A percentile compares a stretch with the other conserved stretches of the same genome.
Evolutionary conservation across 37 sponge, comb jelly and placozoan species (phyloP).

Genomic region (Agelas oroides): DNA sequence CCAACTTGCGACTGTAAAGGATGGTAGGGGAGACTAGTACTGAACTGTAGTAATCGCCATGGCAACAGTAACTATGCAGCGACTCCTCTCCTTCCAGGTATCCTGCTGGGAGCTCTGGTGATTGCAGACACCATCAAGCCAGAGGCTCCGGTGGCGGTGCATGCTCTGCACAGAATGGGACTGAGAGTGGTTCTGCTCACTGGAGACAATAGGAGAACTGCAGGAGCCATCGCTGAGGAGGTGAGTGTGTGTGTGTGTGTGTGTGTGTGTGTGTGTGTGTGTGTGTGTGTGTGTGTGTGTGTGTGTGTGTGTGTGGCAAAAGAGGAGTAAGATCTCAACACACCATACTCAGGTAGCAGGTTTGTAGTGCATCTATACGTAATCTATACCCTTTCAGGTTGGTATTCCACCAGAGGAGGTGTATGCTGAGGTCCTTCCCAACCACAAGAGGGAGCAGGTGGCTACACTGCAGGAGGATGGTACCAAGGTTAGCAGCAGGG

Average conservation of each 20-base stretch:
- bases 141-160: constrained; percentile 72
- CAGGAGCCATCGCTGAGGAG: constrained; percentile 90
- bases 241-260: constrained; percentile 12
- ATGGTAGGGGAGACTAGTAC: no score
- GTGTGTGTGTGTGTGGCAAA: no score
- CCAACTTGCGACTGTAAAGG: no score
- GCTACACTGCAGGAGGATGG: constrained; percentile 69
- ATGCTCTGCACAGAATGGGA: constrained; percentile 58
- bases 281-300: no score
- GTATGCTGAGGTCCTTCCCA: constrained; percentile 96
- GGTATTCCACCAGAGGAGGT: constrained; percentile 81
- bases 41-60: no score
- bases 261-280: no score
- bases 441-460: constrained; percentile 92
- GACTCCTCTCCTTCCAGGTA: constrained; percentile 49
- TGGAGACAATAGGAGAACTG: constrained; percentile 95
- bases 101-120: constrained; percentile 62
- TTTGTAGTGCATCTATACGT: no score
- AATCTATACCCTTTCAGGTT: constrained; percentile 3
- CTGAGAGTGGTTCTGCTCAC: constrained; percentile 86
- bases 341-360: no score
- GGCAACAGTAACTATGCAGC: no score
- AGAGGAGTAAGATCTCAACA: no score
- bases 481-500: constrained; percentile 58
- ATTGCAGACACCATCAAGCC: constrained; percentile 85